Base-by-base conservation (phyloP, 2,797 vertebrate genomes). In the Tragelaphus eurycerus region DNA sequence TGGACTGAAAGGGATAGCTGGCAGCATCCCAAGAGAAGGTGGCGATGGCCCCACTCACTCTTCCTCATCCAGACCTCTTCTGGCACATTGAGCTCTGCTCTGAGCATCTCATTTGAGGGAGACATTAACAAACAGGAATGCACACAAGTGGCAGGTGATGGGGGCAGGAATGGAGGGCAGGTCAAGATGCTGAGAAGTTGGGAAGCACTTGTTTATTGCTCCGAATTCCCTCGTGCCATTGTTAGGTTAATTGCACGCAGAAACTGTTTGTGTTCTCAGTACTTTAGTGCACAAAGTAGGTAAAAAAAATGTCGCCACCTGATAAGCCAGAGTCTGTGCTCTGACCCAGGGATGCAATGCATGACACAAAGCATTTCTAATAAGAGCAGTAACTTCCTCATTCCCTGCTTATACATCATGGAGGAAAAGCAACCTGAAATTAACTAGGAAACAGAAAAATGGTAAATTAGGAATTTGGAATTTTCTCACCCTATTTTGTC, bases 301-400 rank as follows among this genome's bases (percentile, higher is more conserved):
- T 86, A 83, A 95, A 95, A 95, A 95, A 95, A 93, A 43, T 55
- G 34, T 54, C 52, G 21, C 43, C 54, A 86, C 16, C 64, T 12
- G 15, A 57, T 88, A 85, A 90, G 48, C 38, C 15, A 89, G 50
- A 62, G 9, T 85, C 89, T 91, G 55, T 55, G 1, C 6, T 48
- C 3, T 62, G 90, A 90, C 29, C 50, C 38, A 96, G 8, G 21
- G 67, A 76, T 34, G 76, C 2, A 14, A 17, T 46, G 23, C 19
- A 54, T 0, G 4, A 54, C 50, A 11, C 81, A 34, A n/a, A 81
- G 11, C 31, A n/a, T 60, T 97, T 93, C 90, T 67, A 85, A 90
- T 67, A 86, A 52, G 10, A 46, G 64, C 43, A 86, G 74, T 89
- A 81, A 76, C 12, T 59, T 85, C 21, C 8, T 43, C 21, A 62